Evolutionary conservation across 2,888 invertebrate species (phyloP), one percentile per base, ranked within the genome.

Genomic region (Andrena fulva): DNA sequence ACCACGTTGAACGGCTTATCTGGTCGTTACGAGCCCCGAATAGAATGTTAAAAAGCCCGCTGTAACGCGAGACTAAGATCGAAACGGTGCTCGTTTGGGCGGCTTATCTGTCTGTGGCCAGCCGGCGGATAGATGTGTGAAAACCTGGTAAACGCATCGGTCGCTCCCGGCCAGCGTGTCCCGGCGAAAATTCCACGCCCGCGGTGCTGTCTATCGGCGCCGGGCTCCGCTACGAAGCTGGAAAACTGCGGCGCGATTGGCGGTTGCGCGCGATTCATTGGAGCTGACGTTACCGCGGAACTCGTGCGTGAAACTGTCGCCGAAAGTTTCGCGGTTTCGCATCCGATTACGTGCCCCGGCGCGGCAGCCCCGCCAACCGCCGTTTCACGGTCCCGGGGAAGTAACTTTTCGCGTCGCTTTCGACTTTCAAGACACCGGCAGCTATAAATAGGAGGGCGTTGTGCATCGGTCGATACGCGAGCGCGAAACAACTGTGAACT

Each of bases 301-400:
- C 73, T 73, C 64, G 76, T 31, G 72, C 31, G 66, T 64, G 70
- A 70, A 80, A 71, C 83, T 82, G 82, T 77, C 67, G 70, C 20
- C 73, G 60, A 74, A 74, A 83, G 82, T 82, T 83, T 66, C 29
- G 16, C 29, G 67, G 74, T 68, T 71, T 68, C 73, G 72, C 63
- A 60, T 81, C 72, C 71, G 54, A 76, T 79, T 82, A 78, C 68
- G 69, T 70, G n/a, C 48, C 62, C 67, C 52, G 69, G 20, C 20
- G 48, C 56, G 42, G 33, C 60, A 52, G 63, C 12, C 29, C 10
- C 48, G n/a, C 42, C 27, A 62, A 62, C 29, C n/a, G 48, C 33
- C 16, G 75, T 50, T 75, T 7, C 59, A 68, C 29, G 35, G 42
- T 35, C 5, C n/a, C 8, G 52, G 50, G 42, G 54, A 16, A 33